Base-by-base conservation (phyloP, 37 sponge, comb jelly and placozoan genomes). In the Spongilla lacustris region DNA sequence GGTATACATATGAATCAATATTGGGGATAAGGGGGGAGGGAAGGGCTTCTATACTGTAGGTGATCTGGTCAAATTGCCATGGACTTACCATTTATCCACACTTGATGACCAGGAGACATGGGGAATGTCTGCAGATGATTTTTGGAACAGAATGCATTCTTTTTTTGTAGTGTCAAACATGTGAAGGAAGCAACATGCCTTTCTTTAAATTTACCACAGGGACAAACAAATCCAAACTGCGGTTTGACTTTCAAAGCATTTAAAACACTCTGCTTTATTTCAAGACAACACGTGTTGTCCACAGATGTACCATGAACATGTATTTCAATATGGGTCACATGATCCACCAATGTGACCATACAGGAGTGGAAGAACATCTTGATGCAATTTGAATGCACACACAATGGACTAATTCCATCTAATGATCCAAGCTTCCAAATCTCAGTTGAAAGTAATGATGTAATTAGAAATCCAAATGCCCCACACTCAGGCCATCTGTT, bases 71-170 rank as follows among this genome's bases (percentile, higher is more conserved):
- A n/a, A n/a, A n/a, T n/a, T n/a, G n/a, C n/a, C n/a, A n/a, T n/a
- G n/a, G n/a, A n/a, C 41, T 41, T 9, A 41, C 41, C 41, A 12
- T 33, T 30, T 28, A 28, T 34, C 26, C 41, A 29, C 48, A 66
- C 28, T 80, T 50, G 32, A 32, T 25, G 84, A 17, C 12, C 10
- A 36, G 29, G 21, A 29, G 58, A 50, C 25, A 50, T 13, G 30
- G 50, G 71, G 31, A 31, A 71, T 82, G 74, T 72, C 14, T 71
- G 83, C 26, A 14, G 31, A 24, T 50, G 67, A 23, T 38, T 78
- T 76, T 25, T 35, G 41, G 37, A 30, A 24, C 67, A 33, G 25
- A 25, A 26, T 66, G 17, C 68, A 23, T 21, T 14, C 14, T 8
- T 66, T 32, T 2, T 0, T 58, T 58, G 19, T 17, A 58, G 58